Evolutionary conservation across 2,113 vertebrate species (phyloP).

Genomic region (Ibidorhyncha struthersii): DNA sequence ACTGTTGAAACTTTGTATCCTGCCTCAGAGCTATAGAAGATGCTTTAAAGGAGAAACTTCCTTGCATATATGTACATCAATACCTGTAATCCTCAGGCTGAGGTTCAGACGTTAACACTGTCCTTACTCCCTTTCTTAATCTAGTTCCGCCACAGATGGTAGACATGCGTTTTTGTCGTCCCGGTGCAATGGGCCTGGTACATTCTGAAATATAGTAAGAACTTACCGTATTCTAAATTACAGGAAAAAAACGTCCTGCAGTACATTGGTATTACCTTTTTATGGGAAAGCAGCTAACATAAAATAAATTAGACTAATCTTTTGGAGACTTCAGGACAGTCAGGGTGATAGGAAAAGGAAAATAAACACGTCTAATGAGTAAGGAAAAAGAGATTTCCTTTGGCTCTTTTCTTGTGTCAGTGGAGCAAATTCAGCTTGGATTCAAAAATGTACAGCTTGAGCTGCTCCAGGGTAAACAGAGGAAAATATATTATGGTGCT

Average conservation of each 20-base stretch:
- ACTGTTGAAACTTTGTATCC: neutral
- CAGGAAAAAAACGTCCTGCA: neutral
- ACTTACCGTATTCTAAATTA: neutral
- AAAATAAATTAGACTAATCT: slow-evolving; percentile 36
- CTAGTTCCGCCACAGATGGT: neutral
- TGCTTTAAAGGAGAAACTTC: neutral
- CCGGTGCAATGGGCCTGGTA: neutral
- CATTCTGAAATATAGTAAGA: neutral
- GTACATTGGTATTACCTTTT: neutral
- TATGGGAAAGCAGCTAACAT: neutral
- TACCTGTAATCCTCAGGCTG: neutral
- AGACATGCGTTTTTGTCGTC: neutral
- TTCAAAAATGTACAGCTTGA: neutral
- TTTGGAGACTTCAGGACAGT: neutral
- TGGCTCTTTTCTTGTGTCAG: neutral
- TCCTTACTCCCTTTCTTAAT: neutral
- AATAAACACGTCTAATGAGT: slow-evolving; percentile 1
- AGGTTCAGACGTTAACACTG: neutral
- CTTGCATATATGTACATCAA: neutral
- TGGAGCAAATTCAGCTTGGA: slow-evolving; percentile 6
- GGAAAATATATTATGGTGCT: neutral
- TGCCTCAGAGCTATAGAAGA: neutral
- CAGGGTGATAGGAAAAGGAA: neutral
- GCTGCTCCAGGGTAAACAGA: neutral
- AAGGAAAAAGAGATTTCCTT: neutral